These are phyloP conservation scores for Pachycephus smyrnensis DNA, from an alignment of 2,888 invertebrate species.

Conservation along the genomic window DNA sequence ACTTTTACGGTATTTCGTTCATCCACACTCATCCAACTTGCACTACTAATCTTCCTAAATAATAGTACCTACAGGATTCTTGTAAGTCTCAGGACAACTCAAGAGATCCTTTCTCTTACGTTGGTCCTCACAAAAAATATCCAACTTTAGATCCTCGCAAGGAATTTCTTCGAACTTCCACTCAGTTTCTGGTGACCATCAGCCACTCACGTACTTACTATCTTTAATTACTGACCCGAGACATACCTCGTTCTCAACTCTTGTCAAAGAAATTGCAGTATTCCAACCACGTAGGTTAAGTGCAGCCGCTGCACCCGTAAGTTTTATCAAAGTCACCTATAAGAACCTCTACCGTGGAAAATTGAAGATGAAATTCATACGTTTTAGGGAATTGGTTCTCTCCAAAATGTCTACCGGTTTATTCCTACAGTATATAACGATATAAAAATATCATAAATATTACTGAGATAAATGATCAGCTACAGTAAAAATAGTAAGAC, in stretches of 20 bases:
- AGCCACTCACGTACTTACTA: not conserved
- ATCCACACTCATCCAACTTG: not conserved
- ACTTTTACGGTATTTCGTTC: not conserved
- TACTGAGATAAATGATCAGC: not conserved
- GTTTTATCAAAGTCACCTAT: not conserved
- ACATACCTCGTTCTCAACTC: not conserved
- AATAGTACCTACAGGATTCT: not conserved
- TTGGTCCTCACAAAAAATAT: not conserved
- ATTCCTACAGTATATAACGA: not conserved
- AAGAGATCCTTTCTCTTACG: not conserved
- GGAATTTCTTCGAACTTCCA: not conserved
- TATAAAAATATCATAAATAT: not conserved
- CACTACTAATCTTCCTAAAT: not conserved
- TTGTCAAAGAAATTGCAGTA: not conserved
- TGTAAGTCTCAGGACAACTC: not conserved
- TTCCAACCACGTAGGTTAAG: not conserved
- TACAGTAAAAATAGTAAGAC: not conserved
- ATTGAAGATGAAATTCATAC: not conserved
- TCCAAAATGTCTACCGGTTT: not conserved
- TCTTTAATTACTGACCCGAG: not conserved
- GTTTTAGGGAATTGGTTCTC: not conserved
- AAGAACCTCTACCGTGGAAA: not conserved
- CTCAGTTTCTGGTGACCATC: not conserved
- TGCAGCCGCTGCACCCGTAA: not conserved
- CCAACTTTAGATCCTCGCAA: not conserved